Evolutionary conservation across 2,888 invertebrate genomes (phyloP).

Genomic region (Parasteatoda lunata): DNA sequence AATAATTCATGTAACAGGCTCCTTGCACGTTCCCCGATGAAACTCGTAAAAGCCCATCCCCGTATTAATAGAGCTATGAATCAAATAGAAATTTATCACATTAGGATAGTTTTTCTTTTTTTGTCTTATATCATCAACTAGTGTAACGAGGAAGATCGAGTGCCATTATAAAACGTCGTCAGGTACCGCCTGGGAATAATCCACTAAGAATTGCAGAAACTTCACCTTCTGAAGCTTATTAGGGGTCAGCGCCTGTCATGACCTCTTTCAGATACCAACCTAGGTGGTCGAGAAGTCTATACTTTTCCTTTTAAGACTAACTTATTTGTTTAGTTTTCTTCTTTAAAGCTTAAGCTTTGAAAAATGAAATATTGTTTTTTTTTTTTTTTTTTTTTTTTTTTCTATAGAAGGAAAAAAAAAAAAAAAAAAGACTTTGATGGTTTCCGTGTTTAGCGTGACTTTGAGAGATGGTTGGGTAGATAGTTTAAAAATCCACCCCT

Average conservation of each 20-base stretch:
- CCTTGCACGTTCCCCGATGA: background rate
- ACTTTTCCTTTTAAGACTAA: slow-evolving; percentile 25
- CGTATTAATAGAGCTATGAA: slow-evolving; percentile 34
- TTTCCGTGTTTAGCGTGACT: background rate
- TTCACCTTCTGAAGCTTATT: slow-evolving; percentile 15
- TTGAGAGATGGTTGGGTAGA: background rate
- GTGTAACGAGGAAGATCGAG: background rate
- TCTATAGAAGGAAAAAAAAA: background rate
- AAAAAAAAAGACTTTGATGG: background rate
- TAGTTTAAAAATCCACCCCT: too few relatives aligned
- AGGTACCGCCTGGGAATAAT: slow-evolving; percentile 17
- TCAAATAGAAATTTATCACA: slow-evolving; percentile 16
- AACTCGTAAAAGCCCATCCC: slow-evolving; percentile 17
- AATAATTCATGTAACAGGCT: background rate
- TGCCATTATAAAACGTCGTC: slow-evolving; percentile 16
- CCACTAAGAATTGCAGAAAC: slow-evolving; percentile 17
- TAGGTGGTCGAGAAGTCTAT: slow-evolving; percentile 46
- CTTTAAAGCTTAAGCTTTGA: slow-evolving; percentile 16
- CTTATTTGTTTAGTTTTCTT: slow-evolving; percentile 20
- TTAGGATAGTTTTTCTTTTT: slow-evolving; percentile 4
- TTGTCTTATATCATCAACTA: background rate
- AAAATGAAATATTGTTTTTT: slow-evolving; percentile 4
- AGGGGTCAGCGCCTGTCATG: slow-evolving; percentile 38
- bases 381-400: too few relatives aligned
- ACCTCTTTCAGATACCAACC: slow-evolving; percentile 41